Conservation (phyloP, 35 echinoderm and acorn worm species). For the Apostichopus parvimensis region DNA sequence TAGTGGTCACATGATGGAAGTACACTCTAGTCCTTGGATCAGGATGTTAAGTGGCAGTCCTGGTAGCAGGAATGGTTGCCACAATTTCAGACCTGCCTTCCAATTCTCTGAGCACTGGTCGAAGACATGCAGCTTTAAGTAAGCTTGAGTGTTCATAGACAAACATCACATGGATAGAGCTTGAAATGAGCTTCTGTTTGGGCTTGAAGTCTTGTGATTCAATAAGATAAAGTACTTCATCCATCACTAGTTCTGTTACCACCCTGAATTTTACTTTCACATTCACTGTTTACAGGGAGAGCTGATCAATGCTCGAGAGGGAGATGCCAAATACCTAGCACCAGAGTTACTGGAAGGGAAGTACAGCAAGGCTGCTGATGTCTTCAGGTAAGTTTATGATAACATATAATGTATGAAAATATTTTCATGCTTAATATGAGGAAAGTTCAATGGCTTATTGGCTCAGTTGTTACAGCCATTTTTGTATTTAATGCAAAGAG, state of each 20-base stretch:
- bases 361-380: slow-evolving; percentile 47
- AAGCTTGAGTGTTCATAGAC: no score
- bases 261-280: not conserved
- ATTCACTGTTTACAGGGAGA: slow-evolving; percentile 48
- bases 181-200: not conserved
- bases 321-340: slow-evolving; percentile 76
- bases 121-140: not conserved
- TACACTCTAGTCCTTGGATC: no score
- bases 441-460: no score
- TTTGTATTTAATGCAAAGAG: not conserved
- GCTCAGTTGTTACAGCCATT: not conserved
- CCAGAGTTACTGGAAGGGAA: no score
- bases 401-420: not conserved
- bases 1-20: no score
- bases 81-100: no score
- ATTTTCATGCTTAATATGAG: not conserved
- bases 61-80: not conserved
- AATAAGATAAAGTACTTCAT: not conserved
- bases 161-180: no score
- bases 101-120: not conserved
- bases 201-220: not conserved
- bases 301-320: slow-evolving; percentile 76
- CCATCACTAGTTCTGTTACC: not conserved
- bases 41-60: not conserved
- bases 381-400: slow-evolving; percentile 3